Conservation (phyloP, 1,140 invertebrate genomes). For the Bombus confusus region DNA sequence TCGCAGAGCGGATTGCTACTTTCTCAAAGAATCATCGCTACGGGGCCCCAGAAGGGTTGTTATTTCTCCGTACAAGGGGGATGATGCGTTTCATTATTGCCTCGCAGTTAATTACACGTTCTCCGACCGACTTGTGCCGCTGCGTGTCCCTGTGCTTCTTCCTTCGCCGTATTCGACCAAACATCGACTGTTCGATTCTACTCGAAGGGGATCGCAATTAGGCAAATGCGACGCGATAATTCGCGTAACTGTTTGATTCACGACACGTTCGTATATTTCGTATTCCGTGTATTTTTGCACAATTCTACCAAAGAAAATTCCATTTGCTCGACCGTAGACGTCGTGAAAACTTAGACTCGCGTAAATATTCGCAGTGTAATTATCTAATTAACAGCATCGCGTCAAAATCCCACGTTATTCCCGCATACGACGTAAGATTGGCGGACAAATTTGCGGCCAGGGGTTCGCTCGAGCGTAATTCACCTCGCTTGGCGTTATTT, state of each 20-base stretch:
- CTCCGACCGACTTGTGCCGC: constrained; percentile 8
- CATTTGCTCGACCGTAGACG: no score
- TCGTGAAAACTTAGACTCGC: no score
- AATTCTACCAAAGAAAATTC: no score
- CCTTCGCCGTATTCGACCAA: background rate
- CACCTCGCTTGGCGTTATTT: no score
- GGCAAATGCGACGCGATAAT: background rate
- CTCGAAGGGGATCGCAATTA: background rate
- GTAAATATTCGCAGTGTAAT: no score
- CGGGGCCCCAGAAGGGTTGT: constrained; percentile 48
- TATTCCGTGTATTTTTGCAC: no score
- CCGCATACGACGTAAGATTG: no score
- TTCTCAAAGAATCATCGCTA: constrained; percentile 53
- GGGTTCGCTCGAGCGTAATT: rapidly evolving
- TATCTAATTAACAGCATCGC: no score
- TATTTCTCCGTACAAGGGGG: constrained; percentile 60
- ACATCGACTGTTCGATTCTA: background rate
- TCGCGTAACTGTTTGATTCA: background rate
- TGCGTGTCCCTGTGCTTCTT: background rate
- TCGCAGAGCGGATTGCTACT: constrained; percentile 57
- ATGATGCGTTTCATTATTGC: constrained; percentile 70
- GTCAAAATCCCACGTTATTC: background rate
- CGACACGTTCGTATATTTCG: no score
- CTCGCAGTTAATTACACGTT: constrained; percentile 65
- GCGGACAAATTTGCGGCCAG: background rate